Evolutionary conservation across 1,140 invertebrate species (phyloP).

Genomic region (Zaprionus camerounensis): DNA sequence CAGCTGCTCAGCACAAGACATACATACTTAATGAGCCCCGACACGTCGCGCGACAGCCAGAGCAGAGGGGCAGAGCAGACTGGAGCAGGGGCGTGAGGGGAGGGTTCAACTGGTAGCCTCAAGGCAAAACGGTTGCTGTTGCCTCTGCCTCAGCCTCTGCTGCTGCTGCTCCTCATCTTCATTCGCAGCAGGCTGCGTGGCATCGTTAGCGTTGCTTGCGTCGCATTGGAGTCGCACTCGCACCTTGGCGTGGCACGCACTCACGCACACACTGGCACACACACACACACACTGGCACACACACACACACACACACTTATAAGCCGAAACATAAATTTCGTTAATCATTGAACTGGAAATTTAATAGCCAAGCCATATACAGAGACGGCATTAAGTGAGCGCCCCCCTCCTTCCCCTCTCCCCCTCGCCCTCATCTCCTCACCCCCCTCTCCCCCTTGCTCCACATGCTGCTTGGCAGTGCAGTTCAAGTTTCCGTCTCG

Average conservation of each 20-base stretch:
- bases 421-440: background rate
- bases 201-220: conserved; percentile 37
- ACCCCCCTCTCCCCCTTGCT: too few species aligned
- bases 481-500: conserved; percentile 62
- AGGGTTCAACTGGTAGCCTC: background rate
- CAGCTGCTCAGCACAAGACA: conserved; percentile 77
- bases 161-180: conserved; percentile 25
- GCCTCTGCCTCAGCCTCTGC: background rate
- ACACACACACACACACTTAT: conserved; percentile 35
- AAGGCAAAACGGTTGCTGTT: background rate
- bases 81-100: background rate
- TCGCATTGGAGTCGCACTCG: conserved; percentile 32
- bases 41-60: conserved; percentile 54
- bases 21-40: conserved; percentile 79
- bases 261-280: conserved; percentile 14
- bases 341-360: conserved; percentile 83
- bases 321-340: conserved; percentile 82
- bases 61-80: background rate
- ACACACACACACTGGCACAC: conserved; percentile 26
- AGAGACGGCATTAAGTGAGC: conserved; percentile 43
- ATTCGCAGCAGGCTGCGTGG: conserved; percentile 26
- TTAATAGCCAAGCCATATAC: conserved; percentile 77
- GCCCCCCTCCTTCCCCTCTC: background rate
- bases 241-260: conserved; percentile 74
- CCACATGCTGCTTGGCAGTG: conserved; percentile 23